phyloP scores from a whole-genome alignment of 2,888 invertebrate species.

The Troides aeacus region DNA sequence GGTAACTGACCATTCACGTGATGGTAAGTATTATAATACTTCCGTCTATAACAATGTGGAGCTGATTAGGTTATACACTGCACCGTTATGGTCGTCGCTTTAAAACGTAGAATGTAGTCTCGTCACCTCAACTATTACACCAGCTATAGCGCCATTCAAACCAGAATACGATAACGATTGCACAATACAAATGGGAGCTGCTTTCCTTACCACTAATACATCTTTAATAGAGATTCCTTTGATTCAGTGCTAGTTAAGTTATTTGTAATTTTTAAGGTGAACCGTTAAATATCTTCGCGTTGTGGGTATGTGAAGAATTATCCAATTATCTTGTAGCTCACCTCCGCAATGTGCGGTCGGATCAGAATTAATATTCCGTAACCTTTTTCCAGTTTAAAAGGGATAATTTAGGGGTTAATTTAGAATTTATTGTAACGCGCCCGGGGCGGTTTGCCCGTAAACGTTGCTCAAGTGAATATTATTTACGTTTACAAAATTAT shows the following conservation, averaged over 20 bases:
- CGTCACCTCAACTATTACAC: no score
- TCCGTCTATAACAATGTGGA: no score
- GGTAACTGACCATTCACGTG: no score
- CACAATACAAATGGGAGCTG: no score
- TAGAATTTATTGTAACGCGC: constrained; percentile 54
- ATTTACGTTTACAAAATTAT: constrained; percentile 12
- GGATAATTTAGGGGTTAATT: constrained; percentile 59
- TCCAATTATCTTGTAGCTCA: constrained; percentile 50
- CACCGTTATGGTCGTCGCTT: no score
- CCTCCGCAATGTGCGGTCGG: constrained; percentile 50
- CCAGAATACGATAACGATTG: no score
- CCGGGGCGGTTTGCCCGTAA: constrained; percentile 31
- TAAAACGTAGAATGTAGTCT: no score
- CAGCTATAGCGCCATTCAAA: no score
- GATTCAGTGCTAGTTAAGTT: background rate
- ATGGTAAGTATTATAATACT: no score
- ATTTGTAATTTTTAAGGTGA: background rate
- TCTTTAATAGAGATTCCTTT: no score
- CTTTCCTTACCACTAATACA: no score
- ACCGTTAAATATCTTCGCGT: background rate
- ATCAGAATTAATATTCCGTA: constrained; percentile 54
- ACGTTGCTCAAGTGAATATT: constrained; percentile 32
- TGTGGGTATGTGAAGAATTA: constrained; percentile 44
- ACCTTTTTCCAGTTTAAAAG: constrained; percentile 59
- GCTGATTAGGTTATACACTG: no score